phyloP scores from a whole-genome alignment of 1,140 invertebrate species.

The Vanessa atalanta region DNA sequence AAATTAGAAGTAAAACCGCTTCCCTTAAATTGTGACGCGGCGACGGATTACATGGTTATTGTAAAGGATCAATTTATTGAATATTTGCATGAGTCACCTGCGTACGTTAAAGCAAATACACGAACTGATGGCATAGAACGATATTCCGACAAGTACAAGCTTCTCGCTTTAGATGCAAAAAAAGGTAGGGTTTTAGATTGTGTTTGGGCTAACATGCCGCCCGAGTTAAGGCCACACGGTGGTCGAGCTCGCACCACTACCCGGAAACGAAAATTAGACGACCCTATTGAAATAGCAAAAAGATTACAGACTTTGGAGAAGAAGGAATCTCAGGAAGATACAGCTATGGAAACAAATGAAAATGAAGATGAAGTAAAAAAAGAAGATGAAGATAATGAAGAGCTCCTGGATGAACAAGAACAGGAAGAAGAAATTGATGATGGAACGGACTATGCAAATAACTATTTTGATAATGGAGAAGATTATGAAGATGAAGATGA shows the following conservation, averaged over 20 bases:
- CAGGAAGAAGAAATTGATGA: conserved; percentile 79
- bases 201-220: conserved; percentile 72
- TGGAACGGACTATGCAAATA: conserved; percentile 85
- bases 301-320: conserved; percentile 75
- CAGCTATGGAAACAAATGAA: conserved; percentile 51
- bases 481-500: conserved; percentile 93
- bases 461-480: conserved; percentile 94
- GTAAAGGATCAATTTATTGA: conserved; percentile 79
- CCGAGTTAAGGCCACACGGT: conserved; percentile 69
- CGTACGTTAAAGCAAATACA: conserved; percentile 68
- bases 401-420: conserved; percentile 75
- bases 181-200: conserved; percentile 66
- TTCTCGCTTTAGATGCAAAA: conserved; percentile 72
- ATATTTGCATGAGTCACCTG: conserved; percentile 76
- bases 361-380: conserved; percentile 58
- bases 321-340: conserved; percentile 64
- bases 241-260: conserved; percentile 39
- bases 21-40: conserved; percentile 67
- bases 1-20: conserved; percentile 76
- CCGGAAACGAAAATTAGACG: conserved; percentile 70
- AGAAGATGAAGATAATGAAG: conserved; percentile 68
- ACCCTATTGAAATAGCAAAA: conserved; percentile 65
- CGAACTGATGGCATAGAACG: conserved; percentile 73
- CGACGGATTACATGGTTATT: conserved; percentile 78
- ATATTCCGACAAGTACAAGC: conserved; percentile 80